Evolutionary conservation across 2,113 vertebrate species (phyloP).

Genomic region (Spea multiplicata): DNA sequence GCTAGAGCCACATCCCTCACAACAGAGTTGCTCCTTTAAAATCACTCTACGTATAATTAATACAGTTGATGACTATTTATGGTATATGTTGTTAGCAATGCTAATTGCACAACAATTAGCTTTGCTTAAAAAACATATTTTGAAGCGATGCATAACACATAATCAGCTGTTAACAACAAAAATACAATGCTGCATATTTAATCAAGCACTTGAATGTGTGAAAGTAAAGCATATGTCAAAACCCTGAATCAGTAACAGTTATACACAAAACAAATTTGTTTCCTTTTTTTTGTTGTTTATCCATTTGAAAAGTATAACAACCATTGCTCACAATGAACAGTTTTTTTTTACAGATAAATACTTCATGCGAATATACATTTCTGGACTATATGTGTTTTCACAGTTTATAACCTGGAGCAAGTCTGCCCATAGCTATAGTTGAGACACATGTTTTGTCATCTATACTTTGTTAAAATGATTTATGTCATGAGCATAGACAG

Average conservation of each 20-base stretch:
- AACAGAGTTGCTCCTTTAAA: too few species aligned
- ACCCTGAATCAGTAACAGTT: too few species aligned
- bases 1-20: too few species aligned
- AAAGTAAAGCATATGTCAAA: too few species aligned
- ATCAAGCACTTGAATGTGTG: too few species aligned
- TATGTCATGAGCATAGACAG: constrained; percentile 28
- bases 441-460: constrained; percentile 30
- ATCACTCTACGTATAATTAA: constrained; percentile 57
- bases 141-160: constrained; percentile 40
- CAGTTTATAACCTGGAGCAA: constrained; percentile 32
- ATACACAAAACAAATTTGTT: too few species aligned
- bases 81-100: constrained; percentile 56
- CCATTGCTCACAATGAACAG: too few species aligned
- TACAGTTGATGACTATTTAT: constrained; percentile 64
- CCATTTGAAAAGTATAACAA: too few species aligned
- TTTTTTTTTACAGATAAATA: too few species aligned
- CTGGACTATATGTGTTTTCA: constrained; percentile 2
- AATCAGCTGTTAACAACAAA: not conserved
- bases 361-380: too few species aligned
- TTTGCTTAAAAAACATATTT: constrained; percentile 54
- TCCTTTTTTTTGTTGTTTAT: too few species aligned
- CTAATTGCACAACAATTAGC: constrained; percentile 62
- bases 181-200: too few species aligned
- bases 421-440: constrained; percentile 26
- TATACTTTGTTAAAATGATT: constrained; percentile 38